Evolutionary conservation across 1,140 invertebrate species (phyloP).

Genomic region (Harlomillsia oculata): DNA sequence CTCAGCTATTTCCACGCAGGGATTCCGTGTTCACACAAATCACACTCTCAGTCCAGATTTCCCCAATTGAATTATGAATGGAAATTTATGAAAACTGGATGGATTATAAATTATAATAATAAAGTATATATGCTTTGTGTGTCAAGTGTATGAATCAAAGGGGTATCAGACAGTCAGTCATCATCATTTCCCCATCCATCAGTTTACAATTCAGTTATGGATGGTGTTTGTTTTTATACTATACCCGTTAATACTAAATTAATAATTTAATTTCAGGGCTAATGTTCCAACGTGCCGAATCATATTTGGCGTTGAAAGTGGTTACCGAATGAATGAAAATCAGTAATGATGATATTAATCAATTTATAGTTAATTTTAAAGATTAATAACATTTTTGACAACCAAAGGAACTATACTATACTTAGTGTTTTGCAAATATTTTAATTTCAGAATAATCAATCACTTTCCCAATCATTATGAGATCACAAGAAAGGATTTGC

Average conservation of each 20-base stretch:
- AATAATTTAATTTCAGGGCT: slow-evolving; percentile 54
- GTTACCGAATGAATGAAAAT: slow-evolving; percentile 82
- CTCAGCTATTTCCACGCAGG: too few relatives aligned
- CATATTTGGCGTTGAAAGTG: slow-evolving; percentile 84
- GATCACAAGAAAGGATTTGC: slow-evolving; percentile 81
- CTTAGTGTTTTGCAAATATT: not conserved
- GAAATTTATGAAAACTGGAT: too few relatives aligned
- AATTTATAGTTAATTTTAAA: not conserved
- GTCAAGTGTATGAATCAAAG: too few relatives aligned
- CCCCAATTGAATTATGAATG: too few relatives aligned
- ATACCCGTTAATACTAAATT: too few relatives aligned
- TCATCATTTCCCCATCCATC: too few relatives aligned
- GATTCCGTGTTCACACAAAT: too few relatives aligned
- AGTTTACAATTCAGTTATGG: too few relatives aligned
- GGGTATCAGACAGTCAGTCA: too few relatives aligned
- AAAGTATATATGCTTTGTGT: too few relatives aligned
- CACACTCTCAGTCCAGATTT: too few relatives aligned
- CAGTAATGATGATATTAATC: slow-evolving; percentile 51
- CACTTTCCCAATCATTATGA: slow-evolving; percentile 93
- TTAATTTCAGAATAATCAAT: slow-evolving; percentile 65
- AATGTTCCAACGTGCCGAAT: slow-evolving; percentile 77
- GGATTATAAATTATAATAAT: too few relatives aligned
- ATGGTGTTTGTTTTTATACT: slow-evolving; percentile 1
- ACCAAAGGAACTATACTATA: slow-evolving; percentile 14
- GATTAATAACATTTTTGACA: not conserved